A percentile compares a stretch with the other conserved stretches of the same genome.
Conservation (phyloP, 2,113 vertebrate genomes). For the Epinephelus moara region DNA sequence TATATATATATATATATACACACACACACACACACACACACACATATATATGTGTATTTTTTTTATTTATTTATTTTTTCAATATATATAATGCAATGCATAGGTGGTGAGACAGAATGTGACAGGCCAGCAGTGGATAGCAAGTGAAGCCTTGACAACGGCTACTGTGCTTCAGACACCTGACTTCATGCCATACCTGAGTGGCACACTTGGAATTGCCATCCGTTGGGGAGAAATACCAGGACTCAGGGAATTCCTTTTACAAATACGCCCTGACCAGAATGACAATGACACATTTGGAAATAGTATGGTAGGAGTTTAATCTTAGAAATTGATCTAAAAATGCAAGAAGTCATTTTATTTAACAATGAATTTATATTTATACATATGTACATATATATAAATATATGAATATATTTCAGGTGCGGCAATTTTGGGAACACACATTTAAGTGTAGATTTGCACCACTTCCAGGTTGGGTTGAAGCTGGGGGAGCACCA, state of each 20-base stretch:
- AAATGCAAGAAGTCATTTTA: not conserved
- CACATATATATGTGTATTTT: not conserved
- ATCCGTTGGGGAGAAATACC: conserved; percentile 76
- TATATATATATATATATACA: no score
- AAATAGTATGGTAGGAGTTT: conserved; percentile 45
- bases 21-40: no score
- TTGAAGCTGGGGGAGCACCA: not conserved
- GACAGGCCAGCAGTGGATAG: conserved; percentile 80
- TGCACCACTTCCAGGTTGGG: conserved; percentile 5
- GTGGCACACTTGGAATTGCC: conserved; percentile 68
- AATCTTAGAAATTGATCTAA: not conserved
- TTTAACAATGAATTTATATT: not conserved
- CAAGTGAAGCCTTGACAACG: conserved; percentile 67
- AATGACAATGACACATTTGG: not conserved
- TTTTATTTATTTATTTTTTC: not conserved
- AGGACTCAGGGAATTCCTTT: conserved; percentile 55
- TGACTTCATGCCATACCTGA: conserved; percentile 57
- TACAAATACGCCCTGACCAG: conserved; percentile 43
- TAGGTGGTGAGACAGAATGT: conserved; percentile 75
- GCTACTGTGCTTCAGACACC: conserved; percentile 52
- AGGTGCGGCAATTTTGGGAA: conserved; percentile 74
- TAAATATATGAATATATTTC: not conserved
- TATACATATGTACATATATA: not conserved
- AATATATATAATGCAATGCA: not conserved
- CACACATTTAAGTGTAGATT: conserved; percentile 77